phyloP scores from a whole-genome alignment of 2,888 invertebrate species.

The Epinotia nisella region DNA sequence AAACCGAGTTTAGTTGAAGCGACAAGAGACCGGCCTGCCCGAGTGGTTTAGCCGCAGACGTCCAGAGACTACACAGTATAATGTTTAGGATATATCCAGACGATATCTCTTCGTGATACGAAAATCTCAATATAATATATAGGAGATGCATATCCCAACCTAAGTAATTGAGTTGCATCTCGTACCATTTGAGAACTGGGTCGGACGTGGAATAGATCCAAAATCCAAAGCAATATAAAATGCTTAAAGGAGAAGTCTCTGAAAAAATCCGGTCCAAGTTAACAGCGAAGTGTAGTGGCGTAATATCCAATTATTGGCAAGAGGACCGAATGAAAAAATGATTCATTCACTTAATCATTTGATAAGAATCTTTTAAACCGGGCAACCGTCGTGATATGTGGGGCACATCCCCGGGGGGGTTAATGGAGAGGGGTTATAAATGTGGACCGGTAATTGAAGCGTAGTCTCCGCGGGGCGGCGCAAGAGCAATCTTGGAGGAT shows the following conservation, averaged over 20 bases:
- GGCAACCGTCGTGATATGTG: conserved; percentile 41
- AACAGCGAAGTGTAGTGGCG: background rate
- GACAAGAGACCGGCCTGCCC: too few relatives aligned
- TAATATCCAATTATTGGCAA: conserved; percentile 5
- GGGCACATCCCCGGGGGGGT: conserved; percentile 28
- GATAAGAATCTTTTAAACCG: conserved; percentile 38
- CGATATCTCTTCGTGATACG: too few relatives aligned
- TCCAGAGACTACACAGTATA: too few relatives aligned
- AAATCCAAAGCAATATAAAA: too few relatives aligned
- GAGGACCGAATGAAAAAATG: conserved; percentile 21
- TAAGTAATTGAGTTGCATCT: too few relatives aligned
- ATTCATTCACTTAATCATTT: conserved; percentile 36
- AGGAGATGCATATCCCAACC: too few relatives aligned
- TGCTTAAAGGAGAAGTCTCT: background rate
- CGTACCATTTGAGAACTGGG: too few relatives aligned
- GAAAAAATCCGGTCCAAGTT: background rate
- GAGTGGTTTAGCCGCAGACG: too few relatives aligned
- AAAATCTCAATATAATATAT: too few relatives aligned
- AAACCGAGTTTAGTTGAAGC: too few relatives aligned
- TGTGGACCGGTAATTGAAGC: conserved; percentile 35
- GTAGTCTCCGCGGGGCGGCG: conserved; percentile 9
- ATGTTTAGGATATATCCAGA: too few relatives aligned
- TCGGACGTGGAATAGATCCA: too few relatives aligned
- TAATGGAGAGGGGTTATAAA: conserved; percentile 20
- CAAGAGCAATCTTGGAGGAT: background rate